A percentile compares a stretch with the other conserved stretches of the same genome.
Conservation (phyloP, 2,888 invertebrate genomes). For the Gari tellinella region DNA sequence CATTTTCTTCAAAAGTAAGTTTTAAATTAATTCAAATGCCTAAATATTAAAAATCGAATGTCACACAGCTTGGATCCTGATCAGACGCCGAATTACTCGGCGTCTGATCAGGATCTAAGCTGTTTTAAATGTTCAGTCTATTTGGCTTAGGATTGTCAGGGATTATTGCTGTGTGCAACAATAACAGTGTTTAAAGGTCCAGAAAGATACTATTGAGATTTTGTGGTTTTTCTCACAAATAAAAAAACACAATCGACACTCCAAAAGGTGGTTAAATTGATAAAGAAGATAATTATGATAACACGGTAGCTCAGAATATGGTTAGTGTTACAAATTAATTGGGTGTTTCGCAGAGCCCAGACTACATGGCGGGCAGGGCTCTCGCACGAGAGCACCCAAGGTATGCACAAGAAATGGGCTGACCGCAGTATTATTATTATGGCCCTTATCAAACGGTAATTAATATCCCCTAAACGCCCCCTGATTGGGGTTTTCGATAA, state of each 20-base stretch:
- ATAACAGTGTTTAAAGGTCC: slow-evolving; percentile 30
- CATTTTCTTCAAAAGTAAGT: too few species aligned
- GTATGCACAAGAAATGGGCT: slow-evolving; percentile 16
- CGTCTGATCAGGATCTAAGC: neutral
- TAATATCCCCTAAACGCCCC: too few species aligned
- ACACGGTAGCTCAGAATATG: slow-evolving; percentile 1
- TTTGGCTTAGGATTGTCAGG: neutral
- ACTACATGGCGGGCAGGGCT: slow-evolving; percentile 33
- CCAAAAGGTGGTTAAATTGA: slow-evolving; percentile 27
- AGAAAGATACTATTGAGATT: slow-evolving; percentile 39
- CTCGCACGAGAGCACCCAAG: slow-evolving; percentile 25
- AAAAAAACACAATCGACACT: slow-evolving; percentile 28
- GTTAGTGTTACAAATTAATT: slow-evolving; percentile 24
- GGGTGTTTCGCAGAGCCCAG: slow-evolving; percentile 22
- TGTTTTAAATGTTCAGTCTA: neutral
- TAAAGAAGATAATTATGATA: slow-evolving; percentile 25
- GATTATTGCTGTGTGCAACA: slow-evolving; percentile 26
- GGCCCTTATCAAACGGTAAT: too few species aligned
- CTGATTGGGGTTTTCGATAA: too few species aligned
- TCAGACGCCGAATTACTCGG: too few species aligned
- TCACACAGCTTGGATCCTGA: too few species aligned
- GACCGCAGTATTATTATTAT: neutral
- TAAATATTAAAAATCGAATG: too few species aligned
- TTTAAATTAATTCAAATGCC: too few species aligned
- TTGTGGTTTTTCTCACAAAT: slow-evolving; percentile 41